Percentiles rank a stretch among this genome's conserved stretches.
phyloP scores from a whole-genome alignment of 1,140 invertebrate genomes.

The Leptopilina boulardi region DNA sequence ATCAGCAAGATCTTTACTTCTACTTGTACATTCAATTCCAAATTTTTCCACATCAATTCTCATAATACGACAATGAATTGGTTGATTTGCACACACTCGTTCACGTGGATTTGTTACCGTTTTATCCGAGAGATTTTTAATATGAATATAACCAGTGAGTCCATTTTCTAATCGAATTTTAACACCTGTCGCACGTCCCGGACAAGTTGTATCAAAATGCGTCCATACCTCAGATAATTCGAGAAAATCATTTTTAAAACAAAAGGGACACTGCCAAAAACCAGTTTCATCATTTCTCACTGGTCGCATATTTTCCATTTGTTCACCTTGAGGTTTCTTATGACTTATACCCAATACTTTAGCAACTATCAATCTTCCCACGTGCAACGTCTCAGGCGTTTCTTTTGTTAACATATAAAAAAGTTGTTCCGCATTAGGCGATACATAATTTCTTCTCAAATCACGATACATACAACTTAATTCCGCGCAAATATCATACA shows the following conservation, averaged over 20 bases:
- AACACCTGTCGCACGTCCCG: conserved; percentile 95
- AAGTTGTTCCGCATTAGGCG: conserved; percentile 89
- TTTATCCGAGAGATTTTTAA: conserved; percentile 96
- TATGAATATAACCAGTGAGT: conserved; percentile 94
- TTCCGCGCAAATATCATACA: conserved; percentile 98
- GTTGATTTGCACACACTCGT: conserved; percentile 89
- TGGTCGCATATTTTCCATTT: conserved; percentile 96
- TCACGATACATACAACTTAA: conserved; percentile 95
- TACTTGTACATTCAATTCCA: conserved; percentile 94
- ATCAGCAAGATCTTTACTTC: conserved; percentile 94
- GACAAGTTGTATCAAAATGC: conserved; percentile 97
- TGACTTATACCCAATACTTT: conserved; percentile 87
- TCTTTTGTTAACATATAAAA: conserved; percentile 98
- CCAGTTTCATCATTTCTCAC: conserved; percentile 95
- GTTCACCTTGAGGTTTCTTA: conserved; percentile 93
- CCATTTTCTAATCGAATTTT: conserved; percentile 95
- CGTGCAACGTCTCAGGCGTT: conserved; percentile 95
- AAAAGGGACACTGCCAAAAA: conserved; percentile 98
- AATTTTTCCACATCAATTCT: conserved; percentile 98
- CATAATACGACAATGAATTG: conserved; percentile 93
- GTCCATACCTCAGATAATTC: conserved; percentile 98
- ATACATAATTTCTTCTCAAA: conserved; percentile 86
- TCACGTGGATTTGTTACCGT: conserved; percentile 95
- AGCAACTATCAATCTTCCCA: conserved; percentile 90
- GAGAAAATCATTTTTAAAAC: conserved; percentile 95